These are phyloP conservation scores for Drosophila truncata DNA, from an alignment of 1,140 invertebrate genomes.

Conservation along the genomic window DNA sequence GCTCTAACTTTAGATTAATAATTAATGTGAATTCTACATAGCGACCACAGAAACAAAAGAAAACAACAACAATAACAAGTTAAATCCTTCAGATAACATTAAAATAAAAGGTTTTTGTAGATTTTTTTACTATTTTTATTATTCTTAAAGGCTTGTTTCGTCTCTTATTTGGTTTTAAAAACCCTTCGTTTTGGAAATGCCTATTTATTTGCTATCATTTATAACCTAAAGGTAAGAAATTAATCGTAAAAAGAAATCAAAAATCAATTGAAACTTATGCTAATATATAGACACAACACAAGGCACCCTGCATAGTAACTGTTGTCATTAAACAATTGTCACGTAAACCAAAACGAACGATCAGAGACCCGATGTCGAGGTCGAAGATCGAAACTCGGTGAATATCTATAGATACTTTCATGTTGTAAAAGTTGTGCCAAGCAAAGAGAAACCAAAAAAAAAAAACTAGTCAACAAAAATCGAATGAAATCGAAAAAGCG, in stretches of 20 bases:
- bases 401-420: slow-evolving; percentile 63
- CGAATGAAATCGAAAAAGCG: slow-evolving; percentile 29
- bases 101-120: slow-evolving; percentile 55
- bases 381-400: slow-evolving; percentile 2
- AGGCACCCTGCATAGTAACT: slow-evolving; percentile 53
- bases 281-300: slow-evolving; percentile 58
- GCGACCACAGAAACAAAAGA: slow-evolving; percentile 49
- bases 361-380: background rate
- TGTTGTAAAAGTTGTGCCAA: slow-evolving; percentile 82
- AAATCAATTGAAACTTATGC: slow-evolving; percentile 47
- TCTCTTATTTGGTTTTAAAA: slow-evolving; percentile 30
- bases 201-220: slow-evolving; percentile 61
- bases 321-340: slow-evolving; percentile 54
- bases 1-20: slow-evolving; percentile 28
- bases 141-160: slow-evolving; percentile 62
- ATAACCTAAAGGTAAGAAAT: slow-evolving; percentile 69
- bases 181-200: slow-evolving; percentile 47
- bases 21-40: slow-evolving; percentile 76
- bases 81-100: slow-evolving; percentile 23
- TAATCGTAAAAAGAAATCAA: slow-evolving; percentile 42
- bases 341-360: slow-evolving; percentile 15
- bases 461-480: slow-evolving; percentile 44
- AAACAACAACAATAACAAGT: slow-evolving; percentile 37
- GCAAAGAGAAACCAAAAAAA: slow-evolving; percentile 54
- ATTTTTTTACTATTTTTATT: slow-evolving; percentile 46